phyloP scores from a whole-genome alignment of 2,888 invertebrate species.

The Ashinkailepas kermadecensis region DNA sequence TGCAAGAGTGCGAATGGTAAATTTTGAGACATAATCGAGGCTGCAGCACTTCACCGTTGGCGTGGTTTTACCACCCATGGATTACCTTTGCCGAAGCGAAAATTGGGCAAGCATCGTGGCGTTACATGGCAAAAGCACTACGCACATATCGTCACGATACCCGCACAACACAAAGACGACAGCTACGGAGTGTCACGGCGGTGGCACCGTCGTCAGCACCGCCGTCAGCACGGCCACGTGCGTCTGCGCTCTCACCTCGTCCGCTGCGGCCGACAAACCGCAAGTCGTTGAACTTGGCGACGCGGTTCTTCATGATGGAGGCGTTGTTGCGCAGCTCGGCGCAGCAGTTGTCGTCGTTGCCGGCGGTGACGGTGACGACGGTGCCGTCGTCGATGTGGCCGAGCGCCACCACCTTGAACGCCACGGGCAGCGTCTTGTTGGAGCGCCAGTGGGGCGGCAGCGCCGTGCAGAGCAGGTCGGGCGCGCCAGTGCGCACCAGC shows the following conservation, averaged over 20 bases:
- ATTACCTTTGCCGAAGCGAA: too few species aligned
- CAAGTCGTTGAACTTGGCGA: slow-evolving; percentile 95
- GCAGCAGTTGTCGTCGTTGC: slow-evolving; percentile 95
- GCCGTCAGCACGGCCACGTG: too few species aligned
- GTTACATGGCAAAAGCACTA: too few species aligned
- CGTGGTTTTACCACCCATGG: too few species aligned
- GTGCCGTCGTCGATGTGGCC: slow-evolving; percentile 92
- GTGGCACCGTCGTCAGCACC: too few species aligned
- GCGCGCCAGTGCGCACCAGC: slow-evolving; percentile 46
- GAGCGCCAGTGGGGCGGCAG: slow-evolving; percentile 50
- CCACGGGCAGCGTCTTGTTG: slow-evolving; percentile 92
- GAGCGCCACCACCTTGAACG: slow-evolving; percentile 87
- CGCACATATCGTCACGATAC: too few species aligned
- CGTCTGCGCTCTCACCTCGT: slow-evolving; percentile 61
- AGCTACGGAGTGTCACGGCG: too few species aligned
- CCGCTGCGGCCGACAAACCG: slow-evolving; percentile 95
- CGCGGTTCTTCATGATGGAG: slow-evolving; percentile 93
- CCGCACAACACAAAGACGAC: too few species aligned
- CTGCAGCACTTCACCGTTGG: too few species aligned
- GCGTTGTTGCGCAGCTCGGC: slow-evolving; percentile 88
- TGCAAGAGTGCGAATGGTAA: too few species aligned
- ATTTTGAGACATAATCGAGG: too few species aligned
- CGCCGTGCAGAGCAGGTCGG: slow-evolving; percentile 49
- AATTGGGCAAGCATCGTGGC: too few species aligned
- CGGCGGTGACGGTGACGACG: slow-evolving; percentile 83